phyloP scores from a whole-genome alignment of 1,140 invertebrate species.

The Pomacea maculata region DNA sequence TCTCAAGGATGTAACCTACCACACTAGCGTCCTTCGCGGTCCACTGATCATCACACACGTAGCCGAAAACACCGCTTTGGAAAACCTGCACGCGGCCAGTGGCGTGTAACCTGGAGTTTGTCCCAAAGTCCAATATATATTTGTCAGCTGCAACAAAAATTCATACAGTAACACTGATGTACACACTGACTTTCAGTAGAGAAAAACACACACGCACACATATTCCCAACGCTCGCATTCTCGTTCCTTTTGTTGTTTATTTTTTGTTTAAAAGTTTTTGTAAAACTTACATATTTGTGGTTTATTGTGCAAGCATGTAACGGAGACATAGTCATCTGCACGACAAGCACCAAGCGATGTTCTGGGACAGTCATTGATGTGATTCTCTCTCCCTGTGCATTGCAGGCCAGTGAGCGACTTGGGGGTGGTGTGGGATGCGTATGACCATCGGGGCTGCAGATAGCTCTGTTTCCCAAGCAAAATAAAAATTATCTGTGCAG shows the following conservation, averaged over 20 bases:
- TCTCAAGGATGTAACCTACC: constrained; percentile 33
- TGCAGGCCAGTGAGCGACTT: constrained; percentile 76
- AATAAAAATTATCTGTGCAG: background rate
- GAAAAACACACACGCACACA: no score
- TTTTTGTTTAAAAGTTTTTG: background rate
- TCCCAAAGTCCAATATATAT: constrained; percentile 20
- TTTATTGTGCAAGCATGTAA: constrained; percentile 37
- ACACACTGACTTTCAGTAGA: background rate
- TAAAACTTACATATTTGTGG: constrained; percentile 14
- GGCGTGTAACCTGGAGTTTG: background rate
- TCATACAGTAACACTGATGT: background rate
- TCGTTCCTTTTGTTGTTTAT: background rate
- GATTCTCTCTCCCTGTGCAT: constrained; percentile 76
- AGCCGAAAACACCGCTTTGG: constrained; percentile 40
- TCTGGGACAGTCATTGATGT: constrained; percentile 73
- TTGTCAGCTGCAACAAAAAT: background rate
- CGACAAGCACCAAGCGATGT: constrained; percentile 1
- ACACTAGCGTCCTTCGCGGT: constrained; percentile 41
- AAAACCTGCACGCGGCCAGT: constrained; percentile 34
- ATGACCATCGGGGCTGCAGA: no score
- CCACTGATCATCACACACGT: constrained; percentile 45
- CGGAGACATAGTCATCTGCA: constrained; percentile 30
- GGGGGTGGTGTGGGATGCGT: constrained; percentile 10
- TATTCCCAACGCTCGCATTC: background rate
- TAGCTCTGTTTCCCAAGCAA: no score